Conservation (phyloP, 1,140 invertebrate genomes). For the Plodia interpunctella region DNA sequence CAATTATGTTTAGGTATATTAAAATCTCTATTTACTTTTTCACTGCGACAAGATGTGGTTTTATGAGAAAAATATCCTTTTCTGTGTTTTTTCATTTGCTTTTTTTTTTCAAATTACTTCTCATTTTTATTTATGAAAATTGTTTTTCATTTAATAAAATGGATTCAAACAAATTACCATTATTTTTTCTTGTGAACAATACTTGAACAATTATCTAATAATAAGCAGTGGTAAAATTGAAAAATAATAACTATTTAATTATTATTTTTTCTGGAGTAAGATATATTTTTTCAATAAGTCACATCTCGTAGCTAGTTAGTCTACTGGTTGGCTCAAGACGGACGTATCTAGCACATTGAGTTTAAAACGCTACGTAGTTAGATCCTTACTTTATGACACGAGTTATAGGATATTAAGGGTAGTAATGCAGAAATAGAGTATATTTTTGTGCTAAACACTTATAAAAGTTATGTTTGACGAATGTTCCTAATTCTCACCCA, state of each 20-base stretch:
- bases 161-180: no score
- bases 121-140: no score
- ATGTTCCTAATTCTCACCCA: no score
- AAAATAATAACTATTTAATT: no score
- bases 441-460: background rate
- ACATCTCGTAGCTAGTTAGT: constrained; percentile 30
- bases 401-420: constrained; percentile 29
- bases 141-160: no score
- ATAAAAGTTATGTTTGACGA: no score
- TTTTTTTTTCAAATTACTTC: no score
- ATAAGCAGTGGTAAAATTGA: no score
- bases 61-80: constrained; percentile 20
- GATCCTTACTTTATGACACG: constrained; percentile 46
- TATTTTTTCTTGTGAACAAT: no score
- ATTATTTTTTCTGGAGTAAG: background rate
- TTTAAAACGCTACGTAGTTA: constrained; percentile 61
- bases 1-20: constrained; percentile 55
- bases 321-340: constrained; percentile 47
- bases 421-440: background rate
- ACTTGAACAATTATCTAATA: no score
- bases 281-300: constrained; percentile 19
- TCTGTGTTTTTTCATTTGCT: no score
- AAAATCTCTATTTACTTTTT: constrained; percentile 54
- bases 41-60: constrained; percentile 41
- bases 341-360: constrained; percentile 66